Percentiles rank a stretch among this genome's conserved stretches.
Conservation (phyloP, 2,113 vertebrate species). For the Miniopterus natalensis region DNA sequence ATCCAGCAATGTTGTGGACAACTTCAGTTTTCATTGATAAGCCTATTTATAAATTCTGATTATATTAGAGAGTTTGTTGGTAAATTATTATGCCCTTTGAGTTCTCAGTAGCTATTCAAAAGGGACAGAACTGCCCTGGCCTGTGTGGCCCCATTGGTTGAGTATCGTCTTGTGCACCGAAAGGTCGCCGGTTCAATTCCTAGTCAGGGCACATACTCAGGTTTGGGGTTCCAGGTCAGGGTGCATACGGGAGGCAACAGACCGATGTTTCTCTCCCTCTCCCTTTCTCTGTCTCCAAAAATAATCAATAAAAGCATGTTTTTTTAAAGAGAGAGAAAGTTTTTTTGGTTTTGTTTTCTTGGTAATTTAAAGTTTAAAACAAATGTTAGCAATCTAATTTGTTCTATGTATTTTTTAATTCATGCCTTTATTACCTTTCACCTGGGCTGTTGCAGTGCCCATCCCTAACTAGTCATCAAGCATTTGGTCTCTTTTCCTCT, state of each 20-base stretch:
- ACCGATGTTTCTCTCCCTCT: too few relatives aligned
- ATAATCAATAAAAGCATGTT: too few relatives aligned
- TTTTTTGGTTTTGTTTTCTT: neutral
- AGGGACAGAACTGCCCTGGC: neutral
- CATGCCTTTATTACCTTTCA: neutral
- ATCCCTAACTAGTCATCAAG: neutral
- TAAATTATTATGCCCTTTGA: neutral
- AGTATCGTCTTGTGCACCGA: too few relatives aligned
- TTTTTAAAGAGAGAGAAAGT: too few relatives aligned
- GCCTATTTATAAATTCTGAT: neutral
- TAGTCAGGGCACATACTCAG: too few relatives aligned
- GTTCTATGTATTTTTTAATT: neutral
- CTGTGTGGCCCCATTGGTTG: too few relatives aligned
- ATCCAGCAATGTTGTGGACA: neutral
- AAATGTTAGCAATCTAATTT: neutral
- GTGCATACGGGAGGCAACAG: too few relatives aligned
- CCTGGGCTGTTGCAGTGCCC: neutral
- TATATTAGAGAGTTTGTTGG: neutral
- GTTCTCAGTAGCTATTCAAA: neutral
- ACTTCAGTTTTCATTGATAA: neutral
- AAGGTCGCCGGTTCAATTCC: too few relatives aligned
- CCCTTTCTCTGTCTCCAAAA: too few relatives aligned
- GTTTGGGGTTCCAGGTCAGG: too few relatives aligned
- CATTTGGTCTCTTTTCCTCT: neutral
- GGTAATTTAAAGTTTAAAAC: conserved; percentile 35